Evolutionary conservation across 2,888 invertebrate species (phyloP).

Genomic region (Agrotis ipsilon): DNA sequence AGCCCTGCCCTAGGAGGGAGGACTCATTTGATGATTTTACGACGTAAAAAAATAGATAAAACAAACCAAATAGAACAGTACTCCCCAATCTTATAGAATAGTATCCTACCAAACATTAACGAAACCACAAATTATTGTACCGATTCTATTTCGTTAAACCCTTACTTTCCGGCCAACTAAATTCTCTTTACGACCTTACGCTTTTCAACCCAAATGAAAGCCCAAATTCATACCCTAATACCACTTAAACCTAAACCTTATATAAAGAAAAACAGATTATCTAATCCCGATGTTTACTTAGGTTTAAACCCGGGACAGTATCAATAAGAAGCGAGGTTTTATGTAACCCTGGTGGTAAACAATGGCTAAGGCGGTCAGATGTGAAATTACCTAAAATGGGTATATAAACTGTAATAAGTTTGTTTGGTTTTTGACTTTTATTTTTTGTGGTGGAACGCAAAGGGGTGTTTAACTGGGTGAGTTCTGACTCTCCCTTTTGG

Average conservation of each 20-base stretch:
- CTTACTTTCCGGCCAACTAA: not conserved
- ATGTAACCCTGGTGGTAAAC: conserved; percentile 20
- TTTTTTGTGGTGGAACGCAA: too few species aligned
- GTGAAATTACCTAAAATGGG: conserved; percentile 31
- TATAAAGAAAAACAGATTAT: conserved; percentile 44
- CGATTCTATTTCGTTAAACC: conserved; percentile 5
- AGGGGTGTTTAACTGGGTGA: too few species aligned
- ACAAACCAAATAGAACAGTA: too few species aligned
- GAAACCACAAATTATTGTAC: not conserved
- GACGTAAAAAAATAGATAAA: too few species aligned
- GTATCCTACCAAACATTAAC: not conserved
- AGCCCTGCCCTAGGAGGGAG: too few species aligned
- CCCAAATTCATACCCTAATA: conserved; percentile 19
- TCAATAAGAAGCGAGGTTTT: conserved; percentile 37
- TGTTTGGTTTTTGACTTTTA: not conserved
- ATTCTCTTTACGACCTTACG: conserved; percentile 9
- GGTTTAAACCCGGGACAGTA: conserved; percentile 17
- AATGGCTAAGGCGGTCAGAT: conserved; percentile 11
- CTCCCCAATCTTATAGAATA: too few species aligned
- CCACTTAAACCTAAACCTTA: conserved; percentile 15
- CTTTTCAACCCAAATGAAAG: conserved; percentile 21
- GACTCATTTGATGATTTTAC: too few species aligned
- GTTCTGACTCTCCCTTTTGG: too few species aligned
- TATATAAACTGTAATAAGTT: not conserved
- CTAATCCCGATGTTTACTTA: conserved; percentile 48